These are phyloP conservation scores for Carassius auratus DNA, from an alignment of 2,113 vertebrate species.

Conservation along the genomic window DNA sequence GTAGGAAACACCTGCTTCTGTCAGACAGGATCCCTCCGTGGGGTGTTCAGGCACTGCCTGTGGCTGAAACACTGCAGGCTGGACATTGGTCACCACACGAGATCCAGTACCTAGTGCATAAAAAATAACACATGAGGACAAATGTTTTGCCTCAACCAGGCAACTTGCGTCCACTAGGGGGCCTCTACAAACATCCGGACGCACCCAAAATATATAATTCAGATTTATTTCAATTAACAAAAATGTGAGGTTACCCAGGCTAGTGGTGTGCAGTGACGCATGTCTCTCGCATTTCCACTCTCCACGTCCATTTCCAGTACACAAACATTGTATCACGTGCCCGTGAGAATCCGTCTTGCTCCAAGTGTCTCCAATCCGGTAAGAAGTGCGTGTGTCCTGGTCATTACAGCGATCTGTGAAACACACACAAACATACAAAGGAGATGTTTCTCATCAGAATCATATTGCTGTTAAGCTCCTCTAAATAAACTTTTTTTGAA, in stretches of 20 bases:
- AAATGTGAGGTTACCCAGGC: constrained; percentile 73
- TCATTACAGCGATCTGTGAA: constrained; percentile 92
- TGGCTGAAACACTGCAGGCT: constrained; percentile 80
- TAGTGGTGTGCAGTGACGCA: constrained; percentile 81
- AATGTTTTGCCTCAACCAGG: not conserved
- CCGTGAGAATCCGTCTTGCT: constrained; percentile 87
- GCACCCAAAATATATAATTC: not conserved
- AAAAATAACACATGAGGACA: constrained; percentile 26
- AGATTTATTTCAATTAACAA: not conserved
- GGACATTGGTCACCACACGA: constrained; percentile 81
- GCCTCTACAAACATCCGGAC: not conserved
- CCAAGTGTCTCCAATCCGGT: constrained; percentile 96
- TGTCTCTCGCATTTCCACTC: constrained; percentile 97
- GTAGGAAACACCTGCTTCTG: constrained; percentile 84
- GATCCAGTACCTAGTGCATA: constrained; percentile 77
- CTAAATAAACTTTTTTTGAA: not conserved
- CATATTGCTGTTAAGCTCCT: not conserved
- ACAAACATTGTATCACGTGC: constrained; percentile 88
- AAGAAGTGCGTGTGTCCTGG: constrained; percentile 88
- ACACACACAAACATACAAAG: constrained; percentile 36
- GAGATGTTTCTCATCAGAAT: constrained; percentile 9
- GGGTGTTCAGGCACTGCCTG: constrained; percentile 70
- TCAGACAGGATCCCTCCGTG: constrained; percentile 83
- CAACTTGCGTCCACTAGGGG: not conserved
- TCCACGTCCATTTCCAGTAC: constrained; percentile 92